Conservation (phyloP, 2,888 invertebrate species). For the Dorcus parallelipipedus region DNA sequence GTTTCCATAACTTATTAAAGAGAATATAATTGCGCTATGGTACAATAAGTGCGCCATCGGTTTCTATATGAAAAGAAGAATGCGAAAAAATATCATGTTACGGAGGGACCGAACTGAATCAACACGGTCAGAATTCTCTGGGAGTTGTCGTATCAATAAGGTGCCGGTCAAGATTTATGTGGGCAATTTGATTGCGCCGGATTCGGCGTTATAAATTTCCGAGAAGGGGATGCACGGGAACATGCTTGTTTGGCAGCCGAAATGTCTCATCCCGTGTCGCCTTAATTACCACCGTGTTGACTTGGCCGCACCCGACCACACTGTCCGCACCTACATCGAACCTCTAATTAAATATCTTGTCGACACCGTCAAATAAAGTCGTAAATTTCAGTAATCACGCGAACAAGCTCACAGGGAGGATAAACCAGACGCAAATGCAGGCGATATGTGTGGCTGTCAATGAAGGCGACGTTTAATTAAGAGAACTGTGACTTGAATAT, state of each 20-base stretch:
- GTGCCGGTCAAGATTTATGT: conserved; percentile 43
- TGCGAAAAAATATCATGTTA: too few relatives aligned
- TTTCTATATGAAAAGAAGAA: too few relatives aligned
- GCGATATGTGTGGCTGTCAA: conserved; percentile 16
- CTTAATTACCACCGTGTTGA: conserved; percentile 40
- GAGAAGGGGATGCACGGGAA: conserved; percentile 26
- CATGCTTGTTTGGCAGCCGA: conserved; percentile 31
- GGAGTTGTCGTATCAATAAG: conserved; percentile 44
- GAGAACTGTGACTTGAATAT: conserved; percentile 29
- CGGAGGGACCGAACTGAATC: too few relatives aligned
- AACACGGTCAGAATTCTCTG: conserved; percentile 20
- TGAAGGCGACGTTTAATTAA: conserved; percentile 28
- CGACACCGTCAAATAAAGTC: conserved; percentile 43
- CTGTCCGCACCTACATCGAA: conserved; percentile 41
- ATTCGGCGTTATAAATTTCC: conserved; percentile 35
- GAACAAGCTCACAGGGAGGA: conserved; percentile 28
- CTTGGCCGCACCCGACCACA: conserved; percentile 38
- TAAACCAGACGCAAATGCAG: conserved; percentile 25
- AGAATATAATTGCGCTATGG: too few relatives aligned
- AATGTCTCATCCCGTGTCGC: conserved; percentile 33
- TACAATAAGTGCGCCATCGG: too few relatives aligned
- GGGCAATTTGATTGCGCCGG: conserved; percentile 41
- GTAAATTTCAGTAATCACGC: conserved; percentile 40
- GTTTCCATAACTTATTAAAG: neutral
- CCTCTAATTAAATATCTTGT: conserved; percentile 45